Conservation (phyloP, 2,797 vertebrate species). For the Falco berigora region DNA sequence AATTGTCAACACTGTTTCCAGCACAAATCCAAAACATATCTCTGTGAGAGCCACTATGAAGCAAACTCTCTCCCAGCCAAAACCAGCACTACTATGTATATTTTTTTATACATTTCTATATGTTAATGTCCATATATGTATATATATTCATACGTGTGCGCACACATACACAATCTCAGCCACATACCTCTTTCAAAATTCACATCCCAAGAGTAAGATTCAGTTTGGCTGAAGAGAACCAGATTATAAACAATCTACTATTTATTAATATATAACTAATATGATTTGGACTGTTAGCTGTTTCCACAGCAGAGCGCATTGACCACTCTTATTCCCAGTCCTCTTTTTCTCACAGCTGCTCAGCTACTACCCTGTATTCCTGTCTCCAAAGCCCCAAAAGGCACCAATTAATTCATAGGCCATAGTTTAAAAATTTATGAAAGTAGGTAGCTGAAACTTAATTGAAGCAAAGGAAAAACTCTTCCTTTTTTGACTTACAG, state of each 20-base stretch:
- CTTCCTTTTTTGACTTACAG: background rate
- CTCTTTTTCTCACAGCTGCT: background rate
- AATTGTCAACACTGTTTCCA: too few relatives aligned
- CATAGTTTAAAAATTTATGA: background rate
- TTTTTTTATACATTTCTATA: background rate
- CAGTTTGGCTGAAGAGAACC: background rate
- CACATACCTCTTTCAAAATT: background rate
- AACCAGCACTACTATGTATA: background rate
- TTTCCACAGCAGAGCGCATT: background rate
- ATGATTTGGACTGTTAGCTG: background rate
- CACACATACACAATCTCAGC: background rate
- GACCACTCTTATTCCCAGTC: background rate
- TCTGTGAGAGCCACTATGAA: background rate
- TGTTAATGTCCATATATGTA: background rate
- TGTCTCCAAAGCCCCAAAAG: background rate
- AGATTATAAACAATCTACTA: background rate
- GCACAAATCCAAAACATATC: too few relatives aligned
- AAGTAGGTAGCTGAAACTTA: background rate
- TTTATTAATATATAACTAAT: background rate
- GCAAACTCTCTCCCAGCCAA: background rate
- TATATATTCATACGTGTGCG: background rate
- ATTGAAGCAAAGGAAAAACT: background rate
- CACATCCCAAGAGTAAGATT: background rate
- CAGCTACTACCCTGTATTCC: background rate
- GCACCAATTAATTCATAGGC: conserved; percentile 4